Evolutionary conservation across 2,888 invertebrate species (phyloP).

Genomic region (Megastigmus dorsalis): DNA sequence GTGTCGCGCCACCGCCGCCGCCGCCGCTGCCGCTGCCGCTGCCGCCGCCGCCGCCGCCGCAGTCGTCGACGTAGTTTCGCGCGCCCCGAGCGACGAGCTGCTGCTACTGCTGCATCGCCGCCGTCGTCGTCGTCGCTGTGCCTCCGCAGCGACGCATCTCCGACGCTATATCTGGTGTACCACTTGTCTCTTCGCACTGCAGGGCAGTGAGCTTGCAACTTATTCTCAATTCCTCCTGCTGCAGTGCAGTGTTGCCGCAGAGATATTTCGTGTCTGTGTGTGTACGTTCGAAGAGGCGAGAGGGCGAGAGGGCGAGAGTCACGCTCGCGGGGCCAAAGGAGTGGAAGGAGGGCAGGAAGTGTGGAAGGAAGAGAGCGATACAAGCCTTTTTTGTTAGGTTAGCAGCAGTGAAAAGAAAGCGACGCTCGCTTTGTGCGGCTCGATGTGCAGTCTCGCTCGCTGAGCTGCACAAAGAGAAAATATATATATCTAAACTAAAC

Average conservation of each 20-base stretch:
- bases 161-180: too few relatives aligned
- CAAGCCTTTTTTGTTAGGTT: constrained; percentile 31
- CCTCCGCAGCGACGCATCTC: not conserved
- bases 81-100: not conserved
- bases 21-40: constrained; percentile 1
- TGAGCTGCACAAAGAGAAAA: too few relatives aligned
- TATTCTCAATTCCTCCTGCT: too few relatives aligned
- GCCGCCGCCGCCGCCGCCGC: not conserved
- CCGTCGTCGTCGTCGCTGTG: not conserved
- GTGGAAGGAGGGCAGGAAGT: not conserved
- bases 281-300: too few relatives aligned
- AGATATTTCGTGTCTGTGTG: not conserved
- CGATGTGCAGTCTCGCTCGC: too few relatives aligned
- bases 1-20: constrained; percentile 16
- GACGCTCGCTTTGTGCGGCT: not conserved
- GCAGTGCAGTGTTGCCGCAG: not conserved
- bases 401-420: constrained; percentile 5
- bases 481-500: too few relatives aligned
- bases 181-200: too few relatives aligned
- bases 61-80: constrained; percentile 14
- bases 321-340: too few relatives aligned
- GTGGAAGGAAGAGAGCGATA: not conserved
- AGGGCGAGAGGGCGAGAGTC: too few relatives aligned
- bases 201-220: too few relatives aligned
- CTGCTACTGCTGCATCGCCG: not conserved